Conservation (phyloP, 2,113 vertebrate species). For the Sinocyclocheilus anshuiensis region DNA sequence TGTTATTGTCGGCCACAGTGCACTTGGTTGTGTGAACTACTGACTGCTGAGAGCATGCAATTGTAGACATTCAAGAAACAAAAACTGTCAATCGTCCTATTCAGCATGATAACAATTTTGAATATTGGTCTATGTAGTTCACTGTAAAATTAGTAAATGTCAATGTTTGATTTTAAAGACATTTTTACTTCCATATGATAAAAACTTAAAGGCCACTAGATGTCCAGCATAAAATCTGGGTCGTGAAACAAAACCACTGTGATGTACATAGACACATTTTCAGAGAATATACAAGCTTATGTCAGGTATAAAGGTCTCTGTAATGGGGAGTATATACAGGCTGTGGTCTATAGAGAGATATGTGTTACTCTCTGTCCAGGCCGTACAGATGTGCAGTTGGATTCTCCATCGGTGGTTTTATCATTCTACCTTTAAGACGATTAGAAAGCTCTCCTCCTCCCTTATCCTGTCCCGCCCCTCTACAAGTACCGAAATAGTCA, state of each 20-base stretch:
- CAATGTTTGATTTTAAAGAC: too few species aligned
- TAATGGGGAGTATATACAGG: not conserved
- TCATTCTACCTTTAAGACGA: constrained; percentile 5
- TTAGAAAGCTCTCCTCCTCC: not conserved
- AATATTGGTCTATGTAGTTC: not conserved
- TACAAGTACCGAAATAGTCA: not conserved
- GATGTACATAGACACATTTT: too few species aligned
- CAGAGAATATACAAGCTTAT: too few species aligned
- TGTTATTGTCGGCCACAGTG: not conserved
- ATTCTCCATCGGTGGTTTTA: not conserved
- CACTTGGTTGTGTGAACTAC: not conserved
- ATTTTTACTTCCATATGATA: not conserved
- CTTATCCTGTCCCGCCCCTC: not conserved
- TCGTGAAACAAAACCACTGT: not conserved
- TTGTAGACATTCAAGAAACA: not conserved
- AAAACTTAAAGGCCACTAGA: not conserved
- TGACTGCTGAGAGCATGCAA: not conserved
- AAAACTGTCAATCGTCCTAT: not conserved
- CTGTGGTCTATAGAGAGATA: not conserved
- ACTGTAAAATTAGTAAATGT: not conserved
- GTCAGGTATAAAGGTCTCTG: not conserved
- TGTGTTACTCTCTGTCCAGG: not conserved
- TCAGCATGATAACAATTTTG: not conserved
- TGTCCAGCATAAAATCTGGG: not conserved
- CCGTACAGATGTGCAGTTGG: not conserved